These are phyloP conservation scores for Dinocampus coccinellae DNA, from an alignment of 2,888 invertebrate species.

Conservation along the genomic window DNA sequence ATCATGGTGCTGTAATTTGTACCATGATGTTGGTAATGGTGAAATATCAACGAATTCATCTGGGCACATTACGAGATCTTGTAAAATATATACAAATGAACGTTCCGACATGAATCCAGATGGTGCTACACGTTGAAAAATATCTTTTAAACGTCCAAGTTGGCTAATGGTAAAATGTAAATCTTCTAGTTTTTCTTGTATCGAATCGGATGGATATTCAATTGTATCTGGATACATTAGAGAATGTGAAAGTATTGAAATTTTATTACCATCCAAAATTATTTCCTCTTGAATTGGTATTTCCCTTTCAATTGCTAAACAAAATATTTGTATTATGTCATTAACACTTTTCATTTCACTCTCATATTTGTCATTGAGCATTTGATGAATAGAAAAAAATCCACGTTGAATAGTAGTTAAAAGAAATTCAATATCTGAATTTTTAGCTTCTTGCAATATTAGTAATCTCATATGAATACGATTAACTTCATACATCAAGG, in stretches of 20 bases:
- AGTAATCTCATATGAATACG: slow-evolving; percentile 70
- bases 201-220: slow-evolving; percentile 29
- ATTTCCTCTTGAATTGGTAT: slow-evolving; percentile 70
- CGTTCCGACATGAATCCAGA: slow-evolving; percentile 69
- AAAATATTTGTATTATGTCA: slow-evolving; percentile 54
- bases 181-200: slow-evolving; percentile 40
- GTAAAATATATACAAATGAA: slow-evolving; percentile 71
- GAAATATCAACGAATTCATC: slow-evolving; percentile 68
- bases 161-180: slow-evolving; percentile 54
- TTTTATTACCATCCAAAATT: slow-evolving; percentile 70
- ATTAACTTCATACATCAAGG: slow-evolving; percentile 73
- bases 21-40: slow-evolving; percentile 68
- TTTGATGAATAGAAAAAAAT: slow-evolving; percentile 69
- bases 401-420: slow-evolving; percentile 66
- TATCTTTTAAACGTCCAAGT: slow-evolving; percentile 57
- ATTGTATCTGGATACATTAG: slow-evolving; percentile 56
- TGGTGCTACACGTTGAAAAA: slow-evolving; percentile 66
- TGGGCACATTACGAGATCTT: slow-evolving; percentile 72
- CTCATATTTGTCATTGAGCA: slow-evolving; percentile 69
- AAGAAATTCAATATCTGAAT: slow-evolving; percentile 69
- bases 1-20: slow-evolving; percentile 68
- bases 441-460: slow-evolving; percentile 68
- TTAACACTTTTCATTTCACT: slow-evolving; percentile 66
- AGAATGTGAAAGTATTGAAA: slow-evolving; percentile 70
- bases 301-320: slow-evolving; percentile 70